Evolutionary conservation across 1,140 invertebrate species (phyloP), one percentile per base, ranked within the genome.

Genomic region (Drosophila gunungcola): DNA sequence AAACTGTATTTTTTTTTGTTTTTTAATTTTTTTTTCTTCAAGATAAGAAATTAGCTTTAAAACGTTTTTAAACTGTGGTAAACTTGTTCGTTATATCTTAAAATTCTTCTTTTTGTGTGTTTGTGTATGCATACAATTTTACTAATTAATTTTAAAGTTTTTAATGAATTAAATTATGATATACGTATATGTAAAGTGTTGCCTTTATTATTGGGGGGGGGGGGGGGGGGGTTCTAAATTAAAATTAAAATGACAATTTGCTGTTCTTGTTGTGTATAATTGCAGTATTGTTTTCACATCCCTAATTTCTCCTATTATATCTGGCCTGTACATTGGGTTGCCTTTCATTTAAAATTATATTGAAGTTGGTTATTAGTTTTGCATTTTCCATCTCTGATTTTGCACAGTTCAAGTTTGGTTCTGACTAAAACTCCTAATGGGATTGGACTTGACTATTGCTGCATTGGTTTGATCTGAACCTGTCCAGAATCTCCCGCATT

Each of bases 201-300:
- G 49, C 64, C 43, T 80, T 55, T 51, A 55, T 63, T 52, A 39
- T 38, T 53, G 57, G 53, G 45, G 34, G 25, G n/a, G 25, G n/a
- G n/a, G n/a, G n/a, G n/a, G n/a, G n/a, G n/a, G n/a, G n/a, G n/a
- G n/a, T n/a, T n/a, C n/a, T n/a, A 13, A 51, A 58, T 69, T 77
- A 76, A 68, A 88, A 83, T 69, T 88, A 73, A 80, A 88, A 83
- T 88, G 67, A 88, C 79, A 86, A 79, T 88, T 89, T 82, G 79
- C 78, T 88, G 82, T 86, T 86, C 83, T 84, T 74, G 48, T 68
- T 51, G 34, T 55, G 34, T 55, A 61, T 55, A 54, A 56, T 61
- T 48, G 10, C 25, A 46, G 11, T 64, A 21, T 21, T 21, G 16
- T 55, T 45, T 42, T 42, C 52, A 27, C 34, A 62, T 62, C 53